Evolutionary conservation across 2,888 invertebrate species (phyloP).

Genomic region (Acanthococcus lagerstroemiae): DNA sequence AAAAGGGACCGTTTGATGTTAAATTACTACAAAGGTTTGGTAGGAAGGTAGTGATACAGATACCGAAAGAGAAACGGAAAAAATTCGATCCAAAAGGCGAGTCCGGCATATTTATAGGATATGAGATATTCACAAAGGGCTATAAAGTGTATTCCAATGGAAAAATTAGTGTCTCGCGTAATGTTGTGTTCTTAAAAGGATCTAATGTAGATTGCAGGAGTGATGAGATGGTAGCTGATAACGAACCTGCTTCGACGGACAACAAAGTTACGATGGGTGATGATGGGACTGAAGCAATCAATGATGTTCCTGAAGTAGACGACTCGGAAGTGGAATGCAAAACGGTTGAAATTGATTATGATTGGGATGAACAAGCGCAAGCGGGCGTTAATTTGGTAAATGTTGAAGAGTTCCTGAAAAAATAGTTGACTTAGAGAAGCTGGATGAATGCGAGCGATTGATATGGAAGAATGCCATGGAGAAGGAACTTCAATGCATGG

Average conservation of each 20-base stretch:
- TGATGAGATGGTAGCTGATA: background rate
- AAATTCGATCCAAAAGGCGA: constrained; percentile 36
- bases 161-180: constrained; percentile 17
- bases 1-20: constrained; percentile 32
- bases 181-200: background rate
- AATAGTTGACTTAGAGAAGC: background rate
- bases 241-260: background rate
- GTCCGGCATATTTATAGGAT: constrained; percentile 38
- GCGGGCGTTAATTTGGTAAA: background rate
- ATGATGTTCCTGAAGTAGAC: background rate
- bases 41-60: constrained; percentile 38
- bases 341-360: background rate
- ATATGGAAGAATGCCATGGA: background rate
- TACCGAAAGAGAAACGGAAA: constrained; percentile 38
- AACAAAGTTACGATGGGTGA: too few species aligned
- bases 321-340: background rate
- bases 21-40: constrained; percentile 36
- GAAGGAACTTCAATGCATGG: background rate
- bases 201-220: background rate
- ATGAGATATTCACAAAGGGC: constrained; percentile 37
- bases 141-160: constrained; percentile 37
- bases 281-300: too few species aligned
- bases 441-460: background rate
- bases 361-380: background rate
- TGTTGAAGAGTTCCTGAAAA: background rate